Evolutionary conservation across 2,888 invertebrate genomes (phyloP).

Genomic region (Andrena trimmerana): DNA sequence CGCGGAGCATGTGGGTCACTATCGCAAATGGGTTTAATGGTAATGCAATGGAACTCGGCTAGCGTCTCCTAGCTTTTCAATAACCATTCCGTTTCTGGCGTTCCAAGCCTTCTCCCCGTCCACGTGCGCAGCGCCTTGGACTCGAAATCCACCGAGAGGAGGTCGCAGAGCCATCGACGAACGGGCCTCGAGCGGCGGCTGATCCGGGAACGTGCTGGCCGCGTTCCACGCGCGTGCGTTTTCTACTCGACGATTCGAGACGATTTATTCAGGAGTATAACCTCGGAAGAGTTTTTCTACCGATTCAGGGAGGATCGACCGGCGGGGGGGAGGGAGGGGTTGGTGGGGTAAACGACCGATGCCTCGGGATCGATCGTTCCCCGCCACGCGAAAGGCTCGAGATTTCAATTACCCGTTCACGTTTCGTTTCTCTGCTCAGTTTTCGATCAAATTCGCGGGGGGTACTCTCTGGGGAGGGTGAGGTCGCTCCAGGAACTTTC

Average conservation of each 20-base stretch:
- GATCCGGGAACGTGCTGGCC: conserved; percentile 73
- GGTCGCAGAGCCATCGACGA: conserved; percentile 49
- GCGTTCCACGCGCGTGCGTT: conserved; percentile 59
- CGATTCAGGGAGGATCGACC: conserved; percentile 27
- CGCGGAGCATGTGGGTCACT: no score
- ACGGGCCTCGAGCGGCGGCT: conserved; percentile 49
- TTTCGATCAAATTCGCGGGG: not conserved
- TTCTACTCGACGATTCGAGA: conserved; percentile 46
- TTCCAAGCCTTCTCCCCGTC: conserved; percentile 40
- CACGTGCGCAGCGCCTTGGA: conserved; percentile 29
- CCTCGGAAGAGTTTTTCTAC: conserved; percentile 20
- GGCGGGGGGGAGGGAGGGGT: conserved; percentile 8
- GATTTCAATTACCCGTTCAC: not conserved
- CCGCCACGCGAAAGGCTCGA: not conserved
- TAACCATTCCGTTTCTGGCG: not conserved
- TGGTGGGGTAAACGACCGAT: not conserved
- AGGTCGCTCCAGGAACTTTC: not conserved
- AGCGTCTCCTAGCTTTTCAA: no score
- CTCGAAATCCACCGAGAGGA: conserved; percentile 21
- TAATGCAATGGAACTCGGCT: no score
- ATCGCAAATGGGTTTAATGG: no score
- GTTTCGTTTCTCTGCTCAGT: not conserved
- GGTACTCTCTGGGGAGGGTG: not conserved
- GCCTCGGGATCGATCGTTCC: conserved; percentile 10
- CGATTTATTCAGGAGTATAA: conserved; percentile 13